Conservation (phyloP, 1,140 invertebrate species). For the Aleiodes sp. region DNA sequence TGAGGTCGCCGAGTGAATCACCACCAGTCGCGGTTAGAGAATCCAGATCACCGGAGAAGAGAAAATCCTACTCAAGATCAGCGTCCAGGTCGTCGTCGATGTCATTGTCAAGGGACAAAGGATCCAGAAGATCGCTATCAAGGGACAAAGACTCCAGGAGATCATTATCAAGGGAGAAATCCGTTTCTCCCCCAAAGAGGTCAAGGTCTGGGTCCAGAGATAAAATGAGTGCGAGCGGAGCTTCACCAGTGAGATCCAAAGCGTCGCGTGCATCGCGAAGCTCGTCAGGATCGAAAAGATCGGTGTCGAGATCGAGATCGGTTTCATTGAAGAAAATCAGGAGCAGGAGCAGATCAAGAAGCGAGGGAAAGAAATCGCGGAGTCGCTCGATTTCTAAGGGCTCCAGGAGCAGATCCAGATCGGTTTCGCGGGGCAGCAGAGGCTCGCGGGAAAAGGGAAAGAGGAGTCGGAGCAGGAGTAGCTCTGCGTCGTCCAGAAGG, state of each 20-base stretch:
- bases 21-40: not conserved
- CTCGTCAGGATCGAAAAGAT: slow-evolving; percentile 25
- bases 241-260: slow-evolving; percentile 22
- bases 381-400: slow-evolving; percentile 43
- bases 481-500: slow-evolving; percentile 57
- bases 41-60: not conserved
- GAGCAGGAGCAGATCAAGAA: slow-evolving; percentile 45
- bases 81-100: slow-evolving; percentile 27
- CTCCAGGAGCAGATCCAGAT: slow-evolving; percentile 49
- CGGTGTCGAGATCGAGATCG: slow-evolving; percentile 43
- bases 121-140: slow-evolving; percentile 23
- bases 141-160: not conserved
- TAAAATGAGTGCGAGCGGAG: slow-evolving; percentile 45
- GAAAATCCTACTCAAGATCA: slow-evolving; percentile 36
- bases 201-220: slow-evolving; percentile 33
- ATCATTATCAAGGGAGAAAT: slow-evolving; percentile 7
- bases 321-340: slow-evolving; percentile 28
- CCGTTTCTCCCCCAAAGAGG: not conserved
- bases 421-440: slow-evolving; percentile 49
- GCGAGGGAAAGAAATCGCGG: slow-evolving; percentile 35
- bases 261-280: slow-evolving; percentile 30
- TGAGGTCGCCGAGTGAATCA: slow-evolving; percentile 30
- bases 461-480: slow-evolving; percentile 53
- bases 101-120: slow-evolving; percentile 19
- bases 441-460: slow-evolving; percentile 52